Base-by-base conservation (phyloP, 2,113 vertebrate species). In the Circaetus cinerascens region DNA sequence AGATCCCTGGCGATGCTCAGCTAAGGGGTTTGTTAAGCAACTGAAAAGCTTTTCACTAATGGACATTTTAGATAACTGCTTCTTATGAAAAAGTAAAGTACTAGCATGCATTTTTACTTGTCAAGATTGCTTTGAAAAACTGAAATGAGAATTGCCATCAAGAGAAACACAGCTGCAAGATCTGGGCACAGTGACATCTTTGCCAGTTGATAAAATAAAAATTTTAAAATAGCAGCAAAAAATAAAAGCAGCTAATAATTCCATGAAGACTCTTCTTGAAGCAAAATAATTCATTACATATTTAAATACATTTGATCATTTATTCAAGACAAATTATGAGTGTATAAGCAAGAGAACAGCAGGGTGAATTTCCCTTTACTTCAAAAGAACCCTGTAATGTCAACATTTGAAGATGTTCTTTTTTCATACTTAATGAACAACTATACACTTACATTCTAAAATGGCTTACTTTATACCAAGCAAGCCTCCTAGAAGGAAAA, bases 231-330 rank as follows among this genome's bases (percentile, higher is more conserved):
- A 53, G 45, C 19, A 76, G n/a, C 60, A 91, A 68, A 68, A 91
- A 94, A 73, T 71, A 81, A 63, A 63, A 81, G 29, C 45, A 67
- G 38, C 45, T 87, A 95, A 71, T 67, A 81, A 93, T 12, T 64
- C 43, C 64, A 64, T 7, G 4, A 57, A 72, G 46, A 60, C 2
- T 64, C 84, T 45, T 36, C 48, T 43, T n/a, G 76, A 50, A 77
- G 45, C 26, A 84, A 96, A 96, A 82, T 73, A 68, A 85, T 41
- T 86, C 21, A 68, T 57, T 41, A 60, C 7, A 12, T 48, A 77
- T 84, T 95, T 88, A 79, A 80, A 93, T 77, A n/a, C 8, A 69
- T 81, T 86, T 96, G 62, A 96, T 93, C 48, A 87, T 86, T 89
- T 95, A 95, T 94, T 95, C 78, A 96, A 79, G 62, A 64, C 66